A percentile compares a stretch with the other conserved stretches of the same genome.
Conservation (phyloP, 2,113 vertebrate genomes). For the Xiphophorus hellerii region DNA sequence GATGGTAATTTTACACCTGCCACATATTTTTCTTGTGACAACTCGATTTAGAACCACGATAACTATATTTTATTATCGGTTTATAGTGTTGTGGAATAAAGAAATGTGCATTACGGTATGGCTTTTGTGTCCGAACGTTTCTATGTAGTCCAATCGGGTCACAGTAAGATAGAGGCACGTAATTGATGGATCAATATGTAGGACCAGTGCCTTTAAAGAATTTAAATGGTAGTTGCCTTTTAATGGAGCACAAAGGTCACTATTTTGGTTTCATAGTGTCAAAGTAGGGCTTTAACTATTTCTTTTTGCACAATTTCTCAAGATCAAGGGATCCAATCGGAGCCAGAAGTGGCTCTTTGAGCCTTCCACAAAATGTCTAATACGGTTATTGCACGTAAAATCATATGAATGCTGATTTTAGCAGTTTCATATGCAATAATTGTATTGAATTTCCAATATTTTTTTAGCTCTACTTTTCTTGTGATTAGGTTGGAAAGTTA, state of each 20-base stretch:
- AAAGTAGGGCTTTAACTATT: not conserved
- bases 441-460: no score
- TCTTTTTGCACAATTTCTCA: not conserved
- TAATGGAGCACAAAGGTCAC: no score
- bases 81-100: slow-evolving; percentile 81
- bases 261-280: no score
- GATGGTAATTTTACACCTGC: slow-evolving; percentile 52
- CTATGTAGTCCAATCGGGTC: not conserved
- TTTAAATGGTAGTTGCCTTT: no score
- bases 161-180: not conserved
- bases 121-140: not conserved
- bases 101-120: slow-evolving; percentile 69
- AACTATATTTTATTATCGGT: slow-evolving; percentile 74
- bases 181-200: not conserved
- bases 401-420: no score
- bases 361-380: no score
- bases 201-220: not conserved
- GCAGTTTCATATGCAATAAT: no score
- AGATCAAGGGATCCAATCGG: no score
- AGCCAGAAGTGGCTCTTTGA: no score
- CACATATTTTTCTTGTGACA: slow-evolving; percentile 60
- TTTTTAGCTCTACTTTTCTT: no score
- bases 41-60: slow-evolving; percentile 55
- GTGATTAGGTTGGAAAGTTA: no score
- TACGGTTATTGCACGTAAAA: no score